These are phyloP conservation scores for Dinomys branickii DNA, from an alignment of 2,113 vertebrate genomes.

Conservation along the genomic window DNA sequence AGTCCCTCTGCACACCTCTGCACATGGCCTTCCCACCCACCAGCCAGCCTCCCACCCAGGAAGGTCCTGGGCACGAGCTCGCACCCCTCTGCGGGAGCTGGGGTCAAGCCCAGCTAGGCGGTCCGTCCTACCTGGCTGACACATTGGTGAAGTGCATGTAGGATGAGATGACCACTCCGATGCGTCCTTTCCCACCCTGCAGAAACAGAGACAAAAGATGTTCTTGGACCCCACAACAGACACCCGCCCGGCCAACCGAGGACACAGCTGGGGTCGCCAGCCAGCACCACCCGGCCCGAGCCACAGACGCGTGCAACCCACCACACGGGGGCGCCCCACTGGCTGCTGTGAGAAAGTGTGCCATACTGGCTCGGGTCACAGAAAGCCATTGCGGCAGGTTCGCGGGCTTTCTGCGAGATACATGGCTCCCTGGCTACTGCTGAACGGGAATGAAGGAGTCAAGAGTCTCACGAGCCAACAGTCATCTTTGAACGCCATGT, in stretches of 20 bases:
- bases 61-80: no score
- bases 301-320: not conserved
- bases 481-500: rapidly evolving
- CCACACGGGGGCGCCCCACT: rapidly evolving
- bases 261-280: rapidly evolving
- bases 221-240: not conserved
- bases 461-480: not conserved
- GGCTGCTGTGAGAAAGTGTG: not conserved
- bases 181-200: conserved; percentile 96
- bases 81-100: rapidly evolving
- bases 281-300: rapidly evolving
- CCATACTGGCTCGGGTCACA: not conserved
- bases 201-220: conserved; percentile 44
- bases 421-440: not conserved
- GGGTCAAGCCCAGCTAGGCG: rapidly evolving
- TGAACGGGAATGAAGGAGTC: not conserved
- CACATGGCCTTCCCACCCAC: not conserved
- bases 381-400: rapidly evolving
- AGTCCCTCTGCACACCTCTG: not conserved
- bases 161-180: conserved; percentile 95
- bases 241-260: no score
- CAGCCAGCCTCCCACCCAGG: not conserved
- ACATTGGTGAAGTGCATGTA: conserved; percentile 97
- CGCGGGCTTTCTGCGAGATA: rapidly evolving
- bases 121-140: conserved; percentile 92